Conservation (phyloP, 2,888 invertebrate species). For the Ennomos erosarius region DNA sequence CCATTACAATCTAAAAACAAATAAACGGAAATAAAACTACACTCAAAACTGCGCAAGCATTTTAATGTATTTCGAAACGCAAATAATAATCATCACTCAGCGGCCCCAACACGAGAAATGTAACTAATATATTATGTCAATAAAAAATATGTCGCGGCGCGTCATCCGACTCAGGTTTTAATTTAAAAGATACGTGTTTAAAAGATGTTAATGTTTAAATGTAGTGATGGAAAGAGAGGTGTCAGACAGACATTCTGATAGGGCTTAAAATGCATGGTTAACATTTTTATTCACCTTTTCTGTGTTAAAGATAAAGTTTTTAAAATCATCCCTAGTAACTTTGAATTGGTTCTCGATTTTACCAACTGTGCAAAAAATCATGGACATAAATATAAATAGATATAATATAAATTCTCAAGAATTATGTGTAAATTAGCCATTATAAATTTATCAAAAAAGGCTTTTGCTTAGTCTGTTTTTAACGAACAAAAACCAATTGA, state of each 20-base stretch:
- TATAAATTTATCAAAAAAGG: too few species aligned
- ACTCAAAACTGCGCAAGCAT: conserved; percentile 28
- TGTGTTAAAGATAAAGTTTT: too few species aligned
- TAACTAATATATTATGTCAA: conserved; percentile 40
- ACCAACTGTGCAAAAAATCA: too few species aligned
- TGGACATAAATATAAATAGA: too few species aligned
- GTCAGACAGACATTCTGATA: not conserved
- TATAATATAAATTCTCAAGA: too few species aligned
- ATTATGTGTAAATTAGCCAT: too few species aligned
- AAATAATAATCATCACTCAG: conserved; percentile 48
- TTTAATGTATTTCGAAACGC: conserved; percentile 41
- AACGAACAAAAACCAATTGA: too few species aligned
- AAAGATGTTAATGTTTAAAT: conserved; percentile 24
- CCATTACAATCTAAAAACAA: conserved; percentile 28
- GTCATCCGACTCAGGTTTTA: conserved; percentile 27
- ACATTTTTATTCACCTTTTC: too few species aligned
- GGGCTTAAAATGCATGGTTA: not conserved
- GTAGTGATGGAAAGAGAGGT: conserved; percentile 15
- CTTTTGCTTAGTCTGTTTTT: too few species aligned
- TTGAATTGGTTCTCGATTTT: too few species aligned
- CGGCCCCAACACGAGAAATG: conserved; percentile 29
- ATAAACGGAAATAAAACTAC: conserved; percentile 29
- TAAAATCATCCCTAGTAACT: too few species aligned
- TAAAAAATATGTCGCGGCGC: conserved; percentile 39
- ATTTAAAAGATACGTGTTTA: conserved; percentile 28